Percentiles rank a stretch among this genome's conserved stretches.
These are phyloP conservation scores for Neodontobutis hainanensis DNA, from an alignment of 2,113 vertebrate species.

Conservation along the genomic window DNA sequence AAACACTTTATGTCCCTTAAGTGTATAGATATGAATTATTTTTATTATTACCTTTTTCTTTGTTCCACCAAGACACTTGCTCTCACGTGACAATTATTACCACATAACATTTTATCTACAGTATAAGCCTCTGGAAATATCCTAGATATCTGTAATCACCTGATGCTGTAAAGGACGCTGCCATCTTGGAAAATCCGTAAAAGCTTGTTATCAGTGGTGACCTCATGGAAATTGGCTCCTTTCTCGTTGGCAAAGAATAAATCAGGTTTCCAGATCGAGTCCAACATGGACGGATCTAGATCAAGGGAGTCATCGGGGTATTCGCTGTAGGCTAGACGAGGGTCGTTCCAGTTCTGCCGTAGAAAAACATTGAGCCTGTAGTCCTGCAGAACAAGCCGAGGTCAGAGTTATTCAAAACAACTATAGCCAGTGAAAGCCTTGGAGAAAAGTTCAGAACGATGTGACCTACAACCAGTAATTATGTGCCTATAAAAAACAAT, in stretches of 20 bases:
- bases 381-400: conserved; percentile 76
- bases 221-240: conserved; percentile 92
- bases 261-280: conserved; percentile 96
- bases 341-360: conserved; percentile 93
- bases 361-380: conserved; percentile 93
- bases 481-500: conserved; percentile 30
- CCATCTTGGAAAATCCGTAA: conserved; percentile 93
- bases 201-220: conserved; percentile 94
- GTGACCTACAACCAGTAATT: conserved; percentile 11
- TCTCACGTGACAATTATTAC: too few relatives aligned
- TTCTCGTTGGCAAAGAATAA: conserved; percentile 95
- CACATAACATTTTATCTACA: not conserved
- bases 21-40: too few relatives aligned
- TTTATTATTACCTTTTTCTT: too few relatives aligned
- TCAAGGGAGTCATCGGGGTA: conserved; percentile 92
- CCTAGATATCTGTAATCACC: conserved; percentile 67
- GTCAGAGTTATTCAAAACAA: too few relatives aligned
- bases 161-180: conserved; percentile 93
- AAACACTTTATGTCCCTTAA: too few relatives aligned
- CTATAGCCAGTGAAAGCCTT: not conserved
- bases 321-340: conserved; percentile 88
- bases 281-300: conserved; percentile 92
- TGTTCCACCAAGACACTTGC: too few relatives aligned
- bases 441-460: not conserved
- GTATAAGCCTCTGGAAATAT: not conserved